Percentiles rank a stretch among this genome's conserved stretches.
Evolutionary conservation across 2,888 invertebrate genomes (phyloP).

Genomic region (Venustoraphidia nigricollis): DNA sequence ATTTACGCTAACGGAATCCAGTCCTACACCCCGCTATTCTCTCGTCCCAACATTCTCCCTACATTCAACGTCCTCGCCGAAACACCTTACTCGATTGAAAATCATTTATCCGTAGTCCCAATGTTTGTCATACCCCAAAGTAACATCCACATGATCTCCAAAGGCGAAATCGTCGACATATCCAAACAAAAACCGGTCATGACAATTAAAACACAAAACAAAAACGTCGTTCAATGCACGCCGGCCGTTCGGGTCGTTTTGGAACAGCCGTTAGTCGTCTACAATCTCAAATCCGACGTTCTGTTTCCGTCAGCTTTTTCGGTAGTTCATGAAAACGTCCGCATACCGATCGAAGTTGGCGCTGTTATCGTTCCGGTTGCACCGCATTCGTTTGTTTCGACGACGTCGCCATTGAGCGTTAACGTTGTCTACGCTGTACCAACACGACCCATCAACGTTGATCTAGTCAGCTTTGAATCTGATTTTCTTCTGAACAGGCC

Average conservation of each 20-base stretch:
- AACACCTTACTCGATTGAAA: conserved; percentile 20
- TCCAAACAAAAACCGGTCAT: conserved; percentile 24
- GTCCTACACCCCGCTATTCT: conserved; percentile 12
- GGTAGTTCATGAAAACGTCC: conserved; percentile 24
- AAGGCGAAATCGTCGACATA: conserved; percentile 23
- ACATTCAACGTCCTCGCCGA: conserved; percentile 23
- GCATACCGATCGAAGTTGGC: conserved; percentile 27
- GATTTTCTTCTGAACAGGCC: conserved; percentile 12
- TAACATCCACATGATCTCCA: conserved; percentile 22
- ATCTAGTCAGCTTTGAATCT: conserved; percentile 12
- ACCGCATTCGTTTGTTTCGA: conserved; percentile 19
- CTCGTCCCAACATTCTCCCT: conserved; percentile 15
- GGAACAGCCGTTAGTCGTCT: conserved; percentile 25
- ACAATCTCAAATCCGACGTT: conserved; percentile 24
- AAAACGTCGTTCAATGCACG: conserved; percentile 23
- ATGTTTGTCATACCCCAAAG: conserved; percentile 23
- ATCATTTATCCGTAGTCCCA: conserved; percentile 23
- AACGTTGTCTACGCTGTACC: conserved; percentile 29
- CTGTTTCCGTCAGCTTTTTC: conserved; percentile 27
- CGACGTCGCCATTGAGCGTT: conserved; percentile 23
- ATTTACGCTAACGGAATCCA: neutral
- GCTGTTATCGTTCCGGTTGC: conserved; percentile 28
- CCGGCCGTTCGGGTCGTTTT: conserved; percentile 28
- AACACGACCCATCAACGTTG: conserved; percentile 19
- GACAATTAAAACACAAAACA: conserved; percentile 21